A percentile compares a stretch with the other conserved stretches of the same genome.
Evolutionary conservation across 2,888 invertebrate genomes (phyloP).

Genomic region (Amphipyra berbera): DNA sequence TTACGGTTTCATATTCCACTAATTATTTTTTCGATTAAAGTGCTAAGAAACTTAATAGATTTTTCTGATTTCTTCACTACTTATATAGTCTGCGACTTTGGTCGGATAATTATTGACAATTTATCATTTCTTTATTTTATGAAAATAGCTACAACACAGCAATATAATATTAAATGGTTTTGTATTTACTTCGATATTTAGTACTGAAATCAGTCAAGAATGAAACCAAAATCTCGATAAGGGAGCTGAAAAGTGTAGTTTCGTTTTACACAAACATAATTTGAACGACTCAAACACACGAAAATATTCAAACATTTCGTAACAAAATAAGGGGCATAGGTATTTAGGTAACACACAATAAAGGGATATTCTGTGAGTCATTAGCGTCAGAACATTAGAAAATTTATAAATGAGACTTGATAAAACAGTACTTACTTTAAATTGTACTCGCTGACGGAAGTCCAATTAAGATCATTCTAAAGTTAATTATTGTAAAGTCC

Average conservation of each 20-base stretch:
- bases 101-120: background rate
- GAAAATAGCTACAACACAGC: background rate
- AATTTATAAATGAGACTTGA: slow-evolving; percentile 7
- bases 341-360: background rate
- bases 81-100: slow-evolving; percentile 2
- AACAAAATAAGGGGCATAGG: too few species aligned
- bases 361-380: background rate
- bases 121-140: background rate
- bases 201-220: too few species aligned
- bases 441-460: slow-evolving; percentile 38
- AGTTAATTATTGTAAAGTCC: slow-evolving; percentile 52
- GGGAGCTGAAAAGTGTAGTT: too few species aligned
- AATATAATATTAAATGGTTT: background rate
- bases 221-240: too few species aligned
- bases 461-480: slow-evolving; percentile 44
- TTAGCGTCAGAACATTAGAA: slow-evolving; percentile 20
- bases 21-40: slow-evolving; percentile 31
- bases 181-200: too few species aligned
- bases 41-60: slow-evolving; percentile 13
- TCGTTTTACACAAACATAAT: too few species aligned
- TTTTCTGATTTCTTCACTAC: slow-evolving; percentile 1
- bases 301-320: too few species aligned
- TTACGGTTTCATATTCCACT: slow-evolving; percentile 26
- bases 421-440: slow-evolving; percentile 9
- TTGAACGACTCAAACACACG: too few species aligned